These are phyloP conservation scores for Pseudomyrmex concolor DNA, from an alignment of 1,140 invertebrate genomes.

Conservation along the genomic window DNA sequence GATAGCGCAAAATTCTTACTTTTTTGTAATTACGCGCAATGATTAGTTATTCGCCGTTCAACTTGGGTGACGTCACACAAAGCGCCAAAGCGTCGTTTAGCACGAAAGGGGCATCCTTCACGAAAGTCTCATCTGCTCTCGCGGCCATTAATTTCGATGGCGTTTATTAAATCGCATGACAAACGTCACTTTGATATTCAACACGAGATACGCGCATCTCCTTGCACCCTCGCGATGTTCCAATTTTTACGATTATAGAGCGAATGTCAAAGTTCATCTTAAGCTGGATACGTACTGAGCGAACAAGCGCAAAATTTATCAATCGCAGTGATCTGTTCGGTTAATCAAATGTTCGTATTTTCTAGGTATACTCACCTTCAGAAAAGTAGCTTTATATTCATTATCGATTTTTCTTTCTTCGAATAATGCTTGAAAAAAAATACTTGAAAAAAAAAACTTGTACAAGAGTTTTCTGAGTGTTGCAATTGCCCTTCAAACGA, in stretches of 20 bases:
- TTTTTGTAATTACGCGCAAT: neutral
- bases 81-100: slow-evolving; percentile 39
- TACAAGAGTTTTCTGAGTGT: too few species aligned
- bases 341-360: too few species aligned
- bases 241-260: slow-evolving; percentile 49
- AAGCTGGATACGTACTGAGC: neutral
- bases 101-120: neutral
- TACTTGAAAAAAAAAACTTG: too few species aligned
- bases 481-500: slow-evolving; percentile 1
- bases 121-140: neutral
- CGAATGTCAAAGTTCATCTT: slow-evolving; percentile 15
- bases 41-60: neutral
- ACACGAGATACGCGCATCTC: slow-evolving; percentile 28
- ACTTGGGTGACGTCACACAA: slow-evolving; percentile 24
- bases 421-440: too few species aligned
- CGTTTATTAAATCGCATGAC: slow-evolving; percentile 66
- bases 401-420: neutral
- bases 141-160: slow-evolving; percentile 48
- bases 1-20: neutral
- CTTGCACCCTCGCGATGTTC: slow-evolving; percentile 15
- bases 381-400: too few species aligned
- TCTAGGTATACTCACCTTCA: too few species aligned
- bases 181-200: slow-evolving; percentile 56
- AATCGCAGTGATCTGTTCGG: slow-evolving; percentile 10
- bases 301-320: neutral